Evolutionary conservation across 1,140 invertebrate genomes (phyloP).

Genomic region (Lasioglossum albipes): DNA sequence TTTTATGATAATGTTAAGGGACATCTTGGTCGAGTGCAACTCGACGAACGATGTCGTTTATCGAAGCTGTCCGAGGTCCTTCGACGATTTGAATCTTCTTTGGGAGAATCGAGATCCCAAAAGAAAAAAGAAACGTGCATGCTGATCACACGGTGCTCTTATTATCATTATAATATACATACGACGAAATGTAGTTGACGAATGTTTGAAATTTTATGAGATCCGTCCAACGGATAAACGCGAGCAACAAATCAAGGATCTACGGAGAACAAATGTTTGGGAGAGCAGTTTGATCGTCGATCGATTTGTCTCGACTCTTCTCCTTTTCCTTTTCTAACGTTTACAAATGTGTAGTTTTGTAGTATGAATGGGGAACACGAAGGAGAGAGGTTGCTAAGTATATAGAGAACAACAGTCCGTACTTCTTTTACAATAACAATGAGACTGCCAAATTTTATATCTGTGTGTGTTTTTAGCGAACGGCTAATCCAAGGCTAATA

Average conservation of each 20-base stretch:
- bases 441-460: conserved; percentile 54
- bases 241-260: not conserved
- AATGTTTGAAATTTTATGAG: conserved; percentile 1
- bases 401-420: conserved; percentile 10
- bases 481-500: conserved; percentile 63
- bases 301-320: not conserved
- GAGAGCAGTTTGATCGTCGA: not conserved
- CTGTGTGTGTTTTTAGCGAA: conserved; percentile 38
- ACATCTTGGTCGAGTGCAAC: not conserved
- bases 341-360: conserved; percentile 36
- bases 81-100: not conserved
- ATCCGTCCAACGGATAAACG: conserved; percentile 31
- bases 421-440: conserved; percentile 27
- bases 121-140: not conserved
- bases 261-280: not conserved
- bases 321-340: conserved; percentile 9
- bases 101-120: not conserved
- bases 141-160: not conserved
- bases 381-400: not conserved
- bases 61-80: not conserved
- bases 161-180: not conserved
- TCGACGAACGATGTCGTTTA: not conserved
- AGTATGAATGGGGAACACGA: not conserved
- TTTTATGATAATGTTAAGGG: conserved; percentile 25
- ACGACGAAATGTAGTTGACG: not conserved